Conservation (phyloP, 2,797 vertebrate species). For the Acipenser transmontanus region DNA sequence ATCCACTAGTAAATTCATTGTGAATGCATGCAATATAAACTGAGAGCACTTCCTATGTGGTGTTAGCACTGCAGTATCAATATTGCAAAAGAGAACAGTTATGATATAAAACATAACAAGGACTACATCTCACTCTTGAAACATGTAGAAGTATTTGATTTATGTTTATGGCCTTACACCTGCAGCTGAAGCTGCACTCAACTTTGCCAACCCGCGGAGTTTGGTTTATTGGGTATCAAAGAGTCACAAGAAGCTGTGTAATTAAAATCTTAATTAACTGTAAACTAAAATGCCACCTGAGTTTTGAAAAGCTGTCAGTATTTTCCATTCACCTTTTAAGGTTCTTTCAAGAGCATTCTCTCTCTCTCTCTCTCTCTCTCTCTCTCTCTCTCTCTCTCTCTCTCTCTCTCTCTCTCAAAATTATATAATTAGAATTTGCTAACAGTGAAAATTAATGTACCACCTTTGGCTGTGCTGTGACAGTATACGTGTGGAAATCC, state of each 20-base stretch:
- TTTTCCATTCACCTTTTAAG: slow-evolving; percentile 50
- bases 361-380: slow-evolving; percentile 57
- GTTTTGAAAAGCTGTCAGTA: slow-evolving; percentile 74
- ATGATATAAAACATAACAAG: slow-evolving; percentile 7
- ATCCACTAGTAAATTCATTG: no score
- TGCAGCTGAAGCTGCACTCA: slow-evolving; percentile 72
- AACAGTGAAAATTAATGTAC: slow-evolving; percentile 10
- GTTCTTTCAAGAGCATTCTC: neutral
- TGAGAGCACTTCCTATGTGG: no score
- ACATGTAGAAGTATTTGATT: slow-evolving; percentile 68
- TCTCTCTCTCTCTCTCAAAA: slow-evolving; percentile 48
- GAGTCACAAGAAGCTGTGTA: slow-evolving; percentile 73
- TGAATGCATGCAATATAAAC: no score
- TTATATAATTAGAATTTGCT: neutral
- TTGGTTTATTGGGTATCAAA: slow-evolving; percentile 75
- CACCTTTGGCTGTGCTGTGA: slow-evolving; percentile 4
- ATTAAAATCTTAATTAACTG: slow-evolving; percentile 76
- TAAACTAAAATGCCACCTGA: slow-evolving; percentile 72
- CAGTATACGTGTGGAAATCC: neutral
- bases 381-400: slow-evolving; percentile 49
- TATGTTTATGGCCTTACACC: slow-evolving; percentile 70
- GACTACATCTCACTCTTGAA: slow-evolving; percentile 49
- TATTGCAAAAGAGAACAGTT: no score
- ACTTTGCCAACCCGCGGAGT: slow-evolving; percentile 67
- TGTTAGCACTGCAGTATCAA: no score